Conservation (phyloP, 1,140 invertebrate species). For the Papilio machaon region DNA sequence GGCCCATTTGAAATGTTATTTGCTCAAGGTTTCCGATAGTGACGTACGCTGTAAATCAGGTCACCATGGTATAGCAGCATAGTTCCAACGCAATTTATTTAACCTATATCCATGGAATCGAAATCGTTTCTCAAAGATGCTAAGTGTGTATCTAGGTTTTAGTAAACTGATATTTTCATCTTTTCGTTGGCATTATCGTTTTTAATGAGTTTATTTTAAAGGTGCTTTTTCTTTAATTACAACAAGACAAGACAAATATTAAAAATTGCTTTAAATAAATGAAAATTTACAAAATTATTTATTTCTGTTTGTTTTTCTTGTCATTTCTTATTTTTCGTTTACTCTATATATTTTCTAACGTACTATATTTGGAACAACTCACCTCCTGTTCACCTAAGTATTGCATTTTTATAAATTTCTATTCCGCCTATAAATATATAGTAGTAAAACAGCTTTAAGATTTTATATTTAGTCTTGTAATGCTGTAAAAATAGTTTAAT, state of each 20-base stretch:
- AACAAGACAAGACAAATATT: not conserved
- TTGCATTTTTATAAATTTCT: not conserved
- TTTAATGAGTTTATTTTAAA: not conserved
- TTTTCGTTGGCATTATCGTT: not conserved
- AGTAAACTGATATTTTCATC: not conserved
- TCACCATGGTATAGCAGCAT: slow-evolving; percentile 9
- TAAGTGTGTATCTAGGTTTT: not conserved
- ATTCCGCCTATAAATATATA: not conserved
- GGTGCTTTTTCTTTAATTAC: not conserved
- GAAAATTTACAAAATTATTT: not conserved
- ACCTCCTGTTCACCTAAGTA: not conserved
- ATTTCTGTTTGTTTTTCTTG: not conserved
- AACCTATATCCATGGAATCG: slow-evolving; percentile 9
- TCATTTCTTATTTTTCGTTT: not conserved
- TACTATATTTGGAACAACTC: too few relatives aligned
- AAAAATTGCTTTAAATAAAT: too few relatives aligned
- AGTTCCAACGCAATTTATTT: slow-evolving; percentile 20
- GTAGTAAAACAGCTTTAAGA: not conserved
- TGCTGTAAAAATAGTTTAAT: not conserved
- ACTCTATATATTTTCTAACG: not conserved
- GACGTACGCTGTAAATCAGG: slow-evolving; percentile 17
- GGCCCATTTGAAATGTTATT: slow-evolving; percentile 35
- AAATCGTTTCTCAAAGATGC: not conserved
- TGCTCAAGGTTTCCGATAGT: slow-evolving; percentile 31
- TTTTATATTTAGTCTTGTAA: not conserved